Evolutionary conservation across 2,113 vertebrate genomes (phyloP), one percentile per base, ranked within the genome.

Genomic region (Archocentrus centrarchus): DNA sequence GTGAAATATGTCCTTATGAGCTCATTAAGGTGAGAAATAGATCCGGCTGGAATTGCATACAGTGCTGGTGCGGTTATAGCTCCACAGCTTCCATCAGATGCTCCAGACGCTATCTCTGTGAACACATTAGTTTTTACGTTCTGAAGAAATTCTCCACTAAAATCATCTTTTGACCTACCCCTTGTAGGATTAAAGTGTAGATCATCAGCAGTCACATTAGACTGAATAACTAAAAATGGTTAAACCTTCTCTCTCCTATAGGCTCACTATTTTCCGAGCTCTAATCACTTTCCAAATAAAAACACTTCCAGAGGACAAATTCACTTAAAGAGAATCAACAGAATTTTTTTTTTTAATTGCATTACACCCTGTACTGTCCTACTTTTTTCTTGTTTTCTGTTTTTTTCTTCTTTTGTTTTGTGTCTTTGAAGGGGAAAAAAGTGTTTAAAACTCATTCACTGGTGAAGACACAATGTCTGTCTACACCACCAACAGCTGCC

Each of bases 401-500:
- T 20, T 59, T 59, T 76, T 50, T 32, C 35, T 53, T 39, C 14
- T 6, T 14, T 32, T 68, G 76, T 7, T 22, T 59, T 53, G 3
- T 58, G 13, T 68, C 35, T 81, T n/a, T 70, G 15, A 61, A 66
- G 8, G 10, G 62, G 14, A 37, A 32, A 30, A 78, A 60, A 77
- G 50, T 57, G 44, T 82, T 73, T 22, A 77, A 83, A 32, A 83
- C 44, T 63, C 20, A 20, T 27, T 81, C 55, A 57, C 61, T 85
- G 75, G 75, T 88, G 75, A 22, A 75, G 86, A 86, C 83, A 78
- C 20, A 59, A 61, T 68, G 79, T 88, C 84, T 90, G 88, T 91
- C 89, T 75, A 37, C 88, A 79, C 80, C 50, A 61, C 83, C 60
- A 87, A 79, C 94, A 95, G 93, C 93, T 95, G 93, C 82, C 83